These are phyloP conservation scores for Prorops nasuta DNA, from an alignment of 1,140 invertebrate genomes.

Conservation along the genomic window DNA sequence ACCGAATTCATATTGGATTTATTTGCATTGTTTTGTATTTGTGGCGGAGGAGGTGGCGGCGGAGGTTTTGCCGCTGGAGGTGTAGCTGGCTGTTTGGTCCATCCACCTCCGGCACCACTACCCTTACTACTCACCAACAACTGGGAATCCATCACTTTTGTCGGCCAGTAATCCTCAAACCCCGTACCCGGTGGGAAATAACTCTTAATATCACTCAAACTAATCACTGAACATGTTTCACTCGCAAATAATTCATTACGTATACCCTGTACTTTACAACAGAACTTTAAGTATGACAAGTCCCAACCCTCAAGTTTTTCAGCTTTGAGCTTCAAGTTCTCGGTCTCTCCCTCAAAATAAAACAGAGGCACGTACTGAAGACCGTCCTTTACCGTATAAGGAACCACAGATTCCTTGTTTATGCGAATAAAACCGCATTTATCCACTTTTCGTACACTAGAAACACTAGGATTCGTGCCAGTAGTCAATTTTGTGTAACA, in stretches of 20 bases:
- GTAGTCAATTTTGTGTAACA: conserved; percentile 80
- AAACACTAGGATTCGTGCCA: conserved; percentile 60
- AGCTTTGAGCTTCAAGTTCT: conserved; percentile 82
- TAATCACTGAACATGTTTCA: conserved; percentile 85
- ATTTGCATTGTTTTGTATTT: conserved; percentile 38
- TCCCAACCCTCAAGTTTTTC: conserved; percentile 87
- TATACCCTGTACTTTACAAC: conserved; percentile 91
- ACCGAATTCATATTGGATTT: conserved; percentile 34
- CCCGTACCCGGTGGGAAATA: conserved; percentile 85
- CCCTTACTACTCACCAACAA: conserved; percentile 66
- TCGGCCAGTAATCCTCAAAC: conserved; percentile 90
- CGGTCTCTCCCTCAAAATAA: conserved; percentile 90
- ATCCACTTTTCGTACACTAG: conserved; percentile 59
- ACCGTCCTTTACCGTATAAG: conserved; percentile 81
- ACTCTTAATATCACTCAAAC: conserved; percentile 83
- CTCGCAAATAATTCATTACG: conserved; percentile 86
- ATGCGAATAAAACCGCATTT: conserved; percentile 92
- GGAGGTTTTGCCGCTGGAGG: conserved; percentile 47
- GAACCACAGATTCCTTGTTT: conserved; percentile 91
- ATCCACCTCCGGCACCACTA: conserved; percentile 60
- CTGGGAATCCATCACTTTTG: conserved; percentile 77
- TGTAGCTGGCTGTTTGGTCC: conserved; percentile 61
- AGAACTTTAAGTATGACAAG: conserved; percentile 88
- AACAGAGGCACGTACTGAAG: conserved; percentile 91
- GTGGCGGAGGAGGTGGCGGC: conserved; percentile 16